A percentile compares a stretch with the other conserved stretches of the same genome.
Conservation (phyloP, 2,113 vertebrate genomes). For the Thalassoma bifasciatum region DNA sequence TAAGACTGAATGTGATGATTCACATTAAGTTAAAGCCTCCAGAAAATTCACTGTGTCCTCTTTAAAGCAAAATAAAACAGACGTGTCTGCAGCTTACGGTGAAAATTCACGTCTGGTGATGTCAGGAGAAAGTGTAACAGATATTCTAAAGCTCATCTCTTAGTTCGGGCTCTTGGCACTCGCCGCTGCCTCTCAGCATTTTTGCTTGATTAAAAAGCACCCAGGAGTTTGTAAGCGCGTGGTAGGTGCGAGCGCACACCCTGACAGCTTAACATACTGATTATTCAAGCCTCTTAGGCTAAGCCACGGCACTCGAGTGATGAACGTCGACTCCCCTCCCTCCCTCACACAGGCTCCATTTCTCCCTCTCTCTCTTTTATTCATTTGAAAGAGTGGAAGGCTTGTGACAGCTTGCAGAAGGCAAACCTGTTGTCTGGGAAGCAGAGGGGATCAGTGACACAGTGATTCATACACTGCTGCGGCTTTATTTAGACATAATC, state of each 20-base stretch:
- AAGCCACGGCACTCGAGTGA: slow-evolving; percentile 81
- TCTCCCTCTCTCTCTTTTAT: slow-evolving; percentile 49
- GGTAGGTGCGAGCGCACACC: slow-evolving; percentile 76
- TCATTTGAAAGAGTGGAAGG: slow-evolving; percentile 66
- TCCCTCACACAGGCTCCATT: slow-evolving; percentile 52
- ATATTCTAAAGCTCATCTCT: slow-evolving; percentile 76
- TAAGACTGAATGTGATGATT: slow-evolving; percentile 39
- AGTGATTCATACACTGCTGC: slow-evolving; percentile 74
- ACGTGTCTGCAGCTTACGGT: slow-evolving; percentile 51
- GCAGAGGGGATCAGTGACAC: slow-evolving; percentile 78
- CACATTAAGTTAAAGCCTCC: slow-evolving; percentile 19
- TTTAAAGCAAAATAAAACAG: slow-evolving; percentile 22
- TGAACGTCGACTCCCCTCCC: slow-evolving; percentile 73
- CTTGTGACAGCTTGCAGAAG: slow-evolving; percentile 68
- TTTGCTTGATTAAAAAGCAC: slow-evolving; percentile 81
- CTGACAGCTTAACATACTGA: slow-evolving; percentile 85
- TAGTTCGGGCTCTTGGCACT: slow-evolving; percentile 63
- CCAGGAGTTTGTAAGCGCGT: slow-evolving; percentile 77
- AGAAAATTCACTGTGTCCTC: slow-evolving; percentile 40
- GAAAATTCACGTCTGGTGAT: slow-evolving; percentile 60
- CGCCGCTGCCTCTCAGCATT: slow-evolving; percentile 72
- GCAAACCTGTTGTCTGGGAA: slow-evolving; percentile 76
- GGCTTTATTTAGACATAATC: slow-evolving; percentile 85
- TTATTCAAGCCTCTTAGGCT: slow-evolving; percentile 86
- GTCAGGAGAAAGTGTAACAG: slow-evolving; percentile 71